These are phyloP conservation scores for Amphiura filiformis DNA, from an alignment of 35 echinoderm and acorn worm species.

Conservation along the genomic window DNA sequence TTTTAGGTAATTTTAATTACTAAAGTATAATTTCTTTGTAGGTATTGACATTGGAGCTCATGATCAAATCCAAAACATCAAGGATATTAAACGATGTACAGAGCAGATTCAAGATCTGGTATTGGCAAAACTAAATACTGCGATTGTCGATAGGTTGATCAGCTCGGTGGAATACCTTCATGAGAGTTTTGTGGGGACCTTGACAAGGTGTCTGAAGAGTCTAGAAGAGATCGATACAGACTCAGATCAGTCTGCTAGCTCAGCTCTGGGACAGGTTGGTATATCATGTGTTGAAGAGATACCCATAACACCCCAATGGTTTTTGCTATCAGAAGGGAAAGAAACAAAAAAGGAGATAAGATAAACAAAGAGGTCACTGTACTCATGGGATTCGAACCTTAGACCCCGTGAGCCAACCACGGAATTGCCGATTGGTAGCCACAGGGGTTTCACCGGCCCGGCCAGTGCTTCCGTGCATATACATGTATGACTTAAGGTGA, in stretches of 20 bases:
- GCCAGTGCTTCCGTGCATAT: too few species aligned
- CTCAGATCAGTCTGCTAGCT: slow-evolving; percentile 70
- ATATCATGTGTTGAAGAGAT: too few species aligned
- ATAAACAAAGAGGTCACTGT: too few species aligned
- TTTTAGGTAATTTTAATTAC: too few species aligned
- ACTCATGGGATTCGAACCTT: background rate
- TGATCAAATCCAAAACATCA: slow-evolving; percentile 59
- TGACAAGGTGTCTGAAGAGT: slow-evolving; percentile 88
- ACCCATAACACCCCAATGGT: too few species aligned
- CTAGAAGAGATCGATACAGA: slow-evolving; percentile 64
- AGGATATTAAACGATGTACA: slow-evolving; percentile 87
- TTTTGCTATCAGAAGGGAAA: too few species aligned
- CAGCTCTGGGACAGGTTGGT: slow-evolving; percentile 82
- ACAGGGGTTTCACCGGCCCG: too few species aligned
- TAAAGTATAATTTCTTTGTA: too few species aligned
- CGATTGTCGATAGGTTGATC: slow-evolving; percentile 84
- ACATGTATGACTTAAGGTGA: too few species aligned
- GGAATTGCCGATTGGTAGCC: too few species aligned
- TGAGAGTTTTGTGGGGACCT: slow-evolving; percentile 94
- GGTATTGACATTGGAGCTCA: slow-evolving; percentile 78
- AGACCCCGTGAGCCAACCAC: too few species aligned
- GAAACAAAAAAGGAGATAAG: background rate
- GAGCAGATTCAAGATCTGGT: slow-evolving; percentile 92
- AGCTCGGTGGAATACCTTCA: slow-evolving; percentile 83
- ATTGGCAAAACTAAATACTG: slow-evolving; percentile 57